Base-by-base conservation (phyloP, 2,113 vertebrate genomes). In the Pardalotus punctatus region DNA sequence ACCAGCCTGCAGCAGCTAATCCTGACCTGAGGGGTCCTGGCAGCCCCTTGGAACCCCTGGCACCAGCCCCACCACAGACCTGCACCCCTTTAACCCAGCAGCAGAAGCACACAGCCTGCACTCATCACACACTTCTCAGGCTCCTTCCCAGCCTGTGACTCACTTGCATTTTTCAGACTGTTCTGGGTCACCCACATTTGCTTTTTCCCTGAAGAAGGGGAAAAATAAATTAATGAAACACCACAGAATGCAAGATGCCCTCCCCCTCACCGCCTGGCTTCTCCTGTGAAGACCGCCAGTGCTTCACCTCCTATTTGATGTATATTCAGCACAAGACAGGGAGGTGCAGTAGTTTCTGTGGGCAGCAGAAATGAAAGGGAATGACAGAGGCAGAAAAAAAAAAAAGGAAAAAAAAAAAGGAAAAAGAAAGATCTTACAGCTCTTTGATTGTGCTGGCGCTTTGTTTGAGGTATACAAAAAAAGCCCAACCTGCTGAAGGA, bases 291-390 rank as follows among this genome's bases (percentile, higher is more conserved):
- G 87, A 48, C 60, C 72, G 90, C 84, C 92, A 88, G 82, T 36
- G 65, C 85, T 85, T 93, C 93, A 81, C 77, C 93, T 96, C 80
- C 40, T 79, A 31, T 87, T 91, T 97, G 97, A 97, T 97, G 93
- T 95, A 69, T 82, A 78, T 72, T 95, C 81, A 91, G 81, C 73
- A 88, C 96, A 92, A 94, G 92, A 81, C 42, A 92, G 78, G 84
- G 90, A 94, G 79, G 86, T 18, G 1, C 18, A 5, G 85, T 71
- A 92, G 88, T 91, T 96, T 96, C 94, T 94, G 95, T 83, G 96
- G 86, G 91, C 94, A 95, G 96, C 89, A 97, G 71, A 73, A 97
- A 90, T 97, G 97, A 97, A 98, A 97, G 76, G 81, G 91, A 97
- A 97, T 21, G 64, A 86, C 50, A 80, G 88, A 92, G 73, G 66